Percentiles rank a stretch among this genome's conserved stretches.
Evolutionary conservation across 2,113 vertebrate species (phyloP).

Genomic region (Taxidea taxus): DNA sequence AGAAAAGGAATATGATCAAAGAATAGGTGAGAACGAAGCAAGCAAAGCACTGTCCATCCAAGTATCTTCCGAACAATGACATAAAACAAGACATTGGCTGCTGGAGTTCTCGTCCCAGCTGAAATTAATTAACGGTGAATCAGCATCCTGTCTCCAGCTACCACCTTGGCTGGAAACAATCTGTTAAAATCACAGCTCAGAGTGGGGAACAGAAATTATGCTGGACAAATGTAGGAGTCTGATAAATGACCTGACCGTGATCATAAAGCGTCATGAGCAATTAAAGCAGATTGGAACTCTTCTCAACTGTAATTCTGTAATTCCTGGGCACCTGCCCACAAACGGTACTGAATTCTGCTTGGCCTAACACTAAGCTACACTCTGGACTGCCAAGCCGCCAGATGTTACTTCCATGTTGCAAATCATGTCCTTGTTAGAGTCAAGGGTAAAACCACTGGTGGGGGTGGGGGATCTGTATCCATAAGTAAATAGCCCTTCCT

Average conservation of each 20-base stretch:
- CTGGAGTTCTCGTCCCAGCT: not conserved
- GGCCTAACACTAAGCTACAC: not conserved
- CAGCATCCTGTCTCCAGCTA: not conserved
- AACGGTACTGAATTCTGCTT: not conserved
- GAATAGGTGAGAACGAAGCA: too few relatives aligned
- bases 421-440: not conserved
- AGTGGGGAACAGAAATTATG: not conserved
- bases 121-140: constrained; percentile 14
- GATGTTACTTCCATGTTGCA: not conserved
- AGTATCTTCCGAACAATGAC: not conserved
- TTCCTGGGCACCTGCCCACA: not conserved
- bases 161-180: not conserved
- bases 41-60: not conserved
- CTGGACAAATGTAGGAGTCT: not conserved
- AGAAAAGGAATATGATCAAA: too few relatives aligned
- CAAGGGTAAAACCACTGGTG: not conserved
- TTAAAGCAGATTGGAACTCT: not conserved
- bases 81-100: not conserved
- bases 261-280: not conserved
- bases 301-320: not conserved
- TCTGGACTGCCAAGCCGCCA: not conserved
- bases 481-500: not conserved
- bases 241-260: not conserved
- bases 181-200: not conserved
- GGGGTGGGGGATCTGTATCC: not conserved